Conservation (phyloP, 2,797 vertebrate species). For the Anas acuta region DNA sequence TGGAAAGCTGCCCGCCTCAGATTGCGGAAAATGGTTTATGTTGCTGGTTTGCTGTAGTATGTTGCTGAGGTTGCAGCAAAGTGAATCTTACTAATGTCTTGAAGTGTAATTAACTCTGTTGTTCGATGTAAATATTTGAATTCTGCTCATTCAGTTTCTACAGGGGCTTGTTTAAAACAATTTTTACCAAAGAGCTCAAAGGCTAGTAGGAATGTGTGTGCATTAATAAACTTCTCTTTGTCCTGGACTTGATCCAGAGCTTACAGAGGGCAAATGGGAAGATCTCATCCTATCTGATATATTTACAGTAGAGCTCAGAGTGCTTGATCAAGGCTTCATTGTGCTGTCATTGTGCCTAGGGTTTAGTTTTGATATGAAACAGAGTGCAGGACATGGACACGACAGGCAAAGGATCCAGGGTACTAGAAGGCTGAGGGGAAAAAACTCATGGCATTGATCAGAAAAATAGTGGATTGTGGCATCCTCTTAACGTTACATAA, state of each 20-base stretch:
- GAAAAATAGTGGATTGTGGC: neutral
- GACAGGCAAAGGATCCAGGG: neutral
- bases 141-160: constrained; percentile 24
- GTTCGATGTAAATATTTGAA: constrained; percentile 65
- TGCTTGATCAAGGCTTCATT: constrained; percentile 43
- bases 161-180: constrained; percentile 12
- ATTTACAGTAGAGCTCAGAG: constrained; percentile 56
- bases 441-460: neutral
- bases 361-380: constrained; percentile 31
- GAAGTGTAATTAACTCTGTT: constrained; percentile 60
- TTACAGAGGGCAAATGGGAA: constrained; percentile 49
- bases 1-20: constrained; percentile 56
- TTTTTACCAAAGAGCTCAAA: constrained; percentile 56
- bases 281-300: constrained; percentile 59
- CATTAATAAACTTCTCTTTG: constrained; percentile 58
- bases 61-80: constrained; percentile 66
- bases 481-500: neutral
- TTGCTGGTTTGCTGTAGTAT: constrained; percentile 43
- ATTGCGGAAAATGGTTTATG: constrained; percentile 28
- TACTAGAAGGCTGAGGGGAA: neutral
- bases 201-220: constrained; percentile 49
- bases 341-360: constrained; percentile 32
- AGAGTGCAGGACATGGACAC: neutral
- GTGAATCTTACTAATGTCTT: constrained; percentile 54
- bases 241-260: constrained; percentile 59